Conservation (phyloP, 2,797 vertebrate genomes). For the Microctenopoma steveboyesi region DNA sequence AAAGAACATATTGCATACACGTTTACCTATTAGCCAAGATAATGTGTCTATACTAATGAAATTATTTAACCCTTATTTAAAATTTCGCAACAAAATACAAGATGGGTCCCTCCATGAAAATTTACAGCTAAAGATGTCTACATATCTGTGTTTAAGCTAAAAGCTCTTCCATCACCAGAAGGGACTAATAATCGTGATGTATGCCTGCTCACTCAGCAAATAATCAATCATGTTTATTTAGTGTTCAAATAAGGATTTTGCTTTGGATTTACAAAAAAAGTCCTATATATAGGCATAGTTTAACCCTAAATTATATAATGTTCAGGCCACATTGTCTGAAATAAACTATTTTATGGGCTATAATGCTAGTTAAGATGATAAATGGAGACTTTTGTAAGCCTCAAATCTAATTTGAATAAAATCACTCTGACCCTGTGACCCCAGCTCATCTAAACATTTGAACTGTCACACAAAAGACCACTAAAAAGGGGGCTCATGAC, state of each 20-base stretch:
- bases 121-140: slow-evolving; percentile 42
- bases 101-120: slow-evolving; percentile 25
- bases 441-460: slow-evolving; percentile 36
- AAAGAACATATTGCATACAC: background rate
- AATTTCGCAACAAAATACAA: slow-evolving; percentile 45
- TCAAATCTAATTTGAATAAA: slow-evolving; percentile 51
- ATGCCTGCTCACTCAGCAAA: slow-evolving; percentile 63
- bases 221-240: slow-evolving; percentile 68
- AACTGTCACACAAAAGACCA: slow-evolving; percentile 49
- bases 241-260: slow-evolving; percentile 44
- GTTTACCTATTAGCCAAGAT: slow-evolving; percentile 24
- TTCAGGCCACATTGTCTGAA: slow-evolving; percentile 9
- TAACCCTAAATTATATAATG: slow-evolving; percentile 9
- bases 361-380: slow-evolving; percentile 6
- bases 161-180: slow-evolving; percentile 56
- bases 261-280: slow-evolving; percentile 32
- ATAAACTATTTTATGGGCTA: slow-evolving; percentile 19
- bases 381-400: slow-evolving; percentile 35
- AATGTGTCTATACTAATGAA: slow-evolving; percentile 36
- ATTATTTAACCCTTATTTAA: slow-evolving; percentile 36
- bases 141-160: slow-evolving; percentile 64
- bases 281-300: slow-evolving; percentile 6
- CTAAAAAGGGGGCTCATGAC: slow-evolving; percentile 47
- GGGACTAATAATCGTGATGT: slow-evolving; percentile 64
- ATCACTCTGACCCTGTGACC: slow-evolving; percentile 46